phyloP scores from a whole-genome alignment of 2,113 vertebrate species.

The Macrotis lagotis region DNA sequence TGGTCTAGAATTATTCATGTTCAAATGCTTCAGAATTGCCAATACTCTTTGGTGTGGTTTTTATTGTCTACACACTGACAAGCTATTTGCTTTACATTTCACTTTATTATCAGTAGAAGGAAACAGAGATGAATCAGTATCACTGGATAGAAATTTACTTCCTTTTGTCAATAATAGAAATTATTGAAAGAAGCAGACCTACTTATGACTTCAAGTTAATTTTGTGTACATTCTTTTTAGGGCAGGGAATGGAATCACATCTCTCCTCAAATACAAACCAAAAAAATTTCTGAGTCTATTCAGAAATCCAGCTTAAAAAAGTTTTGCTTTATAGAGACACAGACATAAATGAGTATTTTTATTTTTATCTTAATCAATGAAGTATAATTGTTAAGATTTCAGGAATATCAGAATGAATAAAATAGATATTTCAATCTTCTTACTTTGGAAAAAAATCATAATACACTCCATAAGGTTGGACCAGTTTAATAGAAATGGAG shows the following conservation, averaged over 20 bases:
- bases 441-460: background rate
- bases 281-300: background rate
- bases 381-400: background rate
- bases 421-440: background rate
- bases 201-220: background rate
- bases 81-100: background rate
- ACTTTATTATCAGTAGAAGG: background rate
- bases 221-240: background rate
- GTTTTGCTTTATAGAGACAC: background rate
- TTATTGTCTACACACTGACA: background rate
- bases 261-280: background rate
- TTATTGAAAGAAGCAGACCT: background rate
- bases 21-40: background rate
- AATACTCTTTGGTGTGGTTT: background rate
- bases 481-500: background rate
- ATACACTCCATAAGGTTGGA: background rate
- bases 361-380: background rate
- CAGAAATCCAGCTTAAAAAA: background rate
- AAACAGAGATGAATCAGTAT: background rate
- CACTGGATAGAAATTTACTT: background rate
- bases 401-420: background rate
- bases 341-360: background rate
- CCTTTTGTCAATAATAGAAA: background rate
- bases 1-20: background rate
- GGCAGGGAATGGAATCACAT: background rate